Percentiles rank a stretch among this genome's conserved stretches.
Evolutionary conservation across 2,113 vertebrate genomes (phyloP).

Genomic region (Heterocephalus glaber): DNA sequence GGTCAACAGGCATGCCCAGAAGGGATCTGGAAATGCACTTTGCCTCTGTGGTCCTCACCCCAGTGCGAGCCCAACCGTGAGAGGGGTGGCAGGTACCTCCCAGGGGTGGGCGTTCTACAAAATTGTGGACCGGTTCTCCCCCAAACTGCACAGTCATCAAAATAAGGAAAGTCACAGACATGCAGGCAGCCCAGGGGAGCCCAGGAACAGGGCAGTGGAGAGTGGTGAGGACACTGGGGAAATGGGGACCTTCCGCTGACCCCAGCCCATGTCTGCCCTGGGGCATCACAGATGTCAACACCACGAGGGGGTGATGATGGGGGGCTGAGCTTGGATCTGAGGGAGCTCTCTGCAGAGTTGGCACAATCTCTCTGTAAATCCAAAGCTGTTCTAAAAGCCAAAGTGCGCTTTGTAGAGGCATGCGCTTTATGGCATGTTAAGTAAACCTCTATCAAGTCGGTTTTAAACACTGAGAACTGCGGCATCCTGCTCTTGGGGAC

Average conservation of each 20-base stretch:
- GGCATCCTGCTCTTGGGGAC: no score
- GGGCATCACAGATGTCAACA: rapidly evolving
- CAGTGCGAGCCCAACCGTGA: rapidly evolving
- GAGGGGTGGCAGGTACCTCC: neutral
- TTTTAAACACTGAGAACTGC: neutral
- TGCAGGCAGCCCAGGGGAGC: rapidly evolving
- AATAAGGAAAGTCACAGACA: neutral
- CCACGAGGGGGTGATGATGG: rapidly evolving
- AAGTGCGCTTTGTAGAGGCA: neutral
- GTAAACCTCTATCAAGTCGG: neutral
- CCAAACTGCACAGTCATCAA: rapidly evolving
- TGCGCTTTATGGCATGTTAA: neutral
- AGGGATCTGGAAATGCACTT: neutral
- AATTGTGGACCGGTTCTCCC: neutral
- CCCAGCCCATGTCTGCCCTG: neutral
- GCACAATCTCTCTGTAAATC: neutral
- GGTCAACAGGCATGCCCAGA: neutral
- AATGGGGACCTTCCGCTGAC: rapidly evolving
- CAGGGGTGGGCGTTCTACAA: rapidly evolving
- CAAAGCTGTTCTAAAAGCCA: neutral
- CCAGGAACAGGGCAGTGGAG: no score
- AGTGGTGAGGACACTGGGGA: neutral
- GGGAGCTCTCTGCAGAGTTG: rapidly evolving
- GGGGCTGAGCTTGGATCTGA: rapidly evolving
- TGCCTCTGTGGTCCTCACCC: neutral